Evolutionary conservation across 2,113 vertebrate genomes (phyloP).

Genomic region (Sclerurus mexicanus): DNA sequence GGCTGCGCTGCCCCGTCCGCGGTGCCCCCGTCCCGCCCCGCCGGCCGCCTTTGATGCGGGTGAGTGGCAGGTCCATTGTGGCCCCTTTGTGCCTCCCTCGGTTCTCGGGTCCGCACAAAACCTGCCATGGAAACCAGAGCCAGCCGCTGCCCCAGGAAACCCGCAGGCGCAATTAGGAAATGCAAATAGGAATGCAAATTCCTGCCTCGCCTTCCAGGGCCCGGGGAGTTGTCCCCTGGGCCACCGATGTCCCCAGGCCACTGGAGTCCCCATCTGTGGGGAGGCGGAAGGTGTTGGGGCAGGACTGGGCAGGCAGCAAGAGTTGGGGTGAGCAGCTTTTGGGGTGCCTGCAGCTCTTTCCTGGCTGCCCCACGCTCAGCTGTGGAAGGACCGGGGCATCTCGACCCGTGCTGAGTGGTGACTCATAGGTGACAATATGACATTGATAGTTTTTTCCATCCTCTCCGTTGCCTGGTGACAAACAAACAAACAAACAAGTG

Average conservation of each 20-base stretch:
- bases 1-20: neutral
- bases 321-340: neutral
- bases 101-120: slow-evolving; percentile 26
- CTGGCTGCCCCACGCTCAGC: rapidly evolving
- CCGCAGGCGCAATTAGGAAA: slow-evolving; percentile 49
- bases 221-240: neutral
- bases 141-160: slow-evolving; percentile 53
- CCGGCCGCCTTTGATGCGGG: slow-evolving; percentile 40
- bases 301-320: neutral
- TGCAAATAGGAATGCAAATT: slow-evolving; percentile 53
- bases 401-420: neutral
- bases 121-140: slow-evolving; percentile 61
- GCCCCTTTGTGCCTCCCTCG: slow-evolving; percentile 49
- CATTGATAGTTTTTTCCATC: slow-evolving; percentile 45
- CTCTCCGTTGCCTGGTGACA: slow-evolving; percentile 14
- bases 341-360: neutral
- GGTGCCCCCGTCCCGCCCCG: neutral
- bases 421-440: slow-evolving; percentile 49
- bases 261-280: neutral
- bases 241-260: neutral
- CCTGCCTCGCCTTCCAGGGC: neutral
- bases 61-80: slow-evolving; percentile 51
- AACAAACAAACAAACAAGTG: slow-evolving; percentile 46
- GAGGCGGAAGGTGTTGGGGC: neutral
- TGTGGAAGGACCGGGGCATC: neutral